Base-by-base conservation (phyloP, 1,140 invertebrate species). In the Ips typographus region DNA sequence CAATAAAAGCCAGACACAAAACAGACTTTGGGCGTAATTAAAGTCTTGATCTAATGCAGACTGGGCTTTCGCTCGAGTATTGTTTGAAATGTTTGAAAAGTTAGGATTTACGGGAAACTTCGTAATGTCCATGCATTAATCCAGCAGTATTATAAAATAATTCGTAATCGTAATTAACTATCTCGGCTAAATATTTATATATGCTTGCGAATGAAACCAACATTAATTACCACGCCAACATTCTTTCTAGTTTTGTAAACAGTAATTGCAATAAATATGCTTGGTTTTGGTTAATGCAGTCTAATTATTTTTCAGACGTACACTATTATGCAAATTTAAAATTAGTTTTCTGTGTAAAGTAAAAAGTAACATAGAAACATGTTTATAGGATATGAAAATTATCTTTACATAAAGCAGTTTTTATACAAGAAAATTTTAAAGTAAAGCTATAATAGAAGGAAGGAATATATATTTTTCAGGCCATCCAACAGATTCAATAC, bases 21-120 rank as follows among this genome's bases (percentile, higher is more conserved):
- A 6, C 65, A 53, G 47, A 60, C 56, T 41, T n/a, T 43, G 39
- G 4, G 3, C 55, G 49, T 53, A 59, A 60, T 60, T 51, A 68
- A 58, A 59, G 52, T 53, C 55, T 40, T 60, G 56, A 68, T 52
- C 42, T 39, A 68, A 68, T n/a, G 53, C 56, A 68, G 58, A 68
- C 58, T 52, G 36, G 40, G n/a, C 55, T 42, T 47, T 53, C 40
- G 22, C 22, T 22, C 22, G 47, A 49, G 7, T 49, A 8, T 49
- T 40, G 38, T 56, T 39, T 47, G 53, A 38, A 66, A 53, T 67
- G 65, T 67, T 67, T 64, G 49, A 64, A 64, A 64, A 40, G 62
- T 22, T 52, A 64, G 42, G 44, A 53, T 64, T 64, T 64, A 64
- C 62, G 22, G 62, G 51, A 64, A 64, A 53, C 52, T n/a, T 44